Evolutionary conservation across 2,113 vertebrate genomes (phyloP).

Genomic region (Athene noctua): DNA sequence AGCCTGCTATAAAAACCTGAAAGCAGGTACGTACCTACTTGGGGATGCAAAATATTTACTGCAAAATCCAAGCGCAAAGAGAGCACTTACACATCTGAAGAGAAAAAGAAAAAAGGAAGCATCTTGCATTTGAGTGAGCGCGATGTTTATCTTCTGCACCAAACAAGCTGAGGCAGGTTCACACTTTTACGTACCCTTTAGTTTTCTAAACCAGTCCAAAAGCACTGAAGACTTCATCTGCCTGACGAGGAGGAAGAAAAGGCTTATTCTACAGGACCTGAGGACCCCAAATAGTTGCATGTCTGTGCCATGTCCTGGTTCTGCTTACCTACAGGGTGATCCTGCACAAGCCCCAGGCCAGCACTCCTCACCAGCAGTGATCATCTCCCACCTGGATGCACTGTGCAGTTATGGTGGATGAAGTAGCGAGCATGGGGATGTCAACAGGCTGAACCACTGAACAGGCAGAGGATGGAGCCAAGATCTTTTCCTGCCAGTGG

Average conservation of each 20-base stretch:
- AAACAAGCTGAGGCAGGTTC: conserved; percentile 20
- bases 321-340: not conserved
- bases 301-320: not conserved
- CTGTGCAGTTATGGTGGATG: no score
- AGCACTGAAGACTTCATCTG: not conserved
- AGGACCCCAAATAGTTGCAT: not conserved
- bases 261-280: no score
- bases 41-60: not conserved
- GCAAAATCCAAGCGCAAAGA: not conserved
- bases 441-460: not conserved
- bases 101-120: not conserved
- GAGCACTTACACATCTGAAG: not conserved
- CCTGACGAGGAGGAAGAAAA: not conserved
- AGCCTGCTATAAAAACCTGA: not conserved
- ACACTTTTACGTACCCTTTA: not conserved
- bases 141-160: conserved; percentile 23
- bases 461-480: rapidly evolving
- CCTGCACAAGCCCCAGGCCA: not conserved
- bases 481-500: not conserved
- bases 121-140: not conserved
- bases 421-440: rapidly evolving
- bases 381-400: rapidly evolving
- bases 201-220: not conserved
- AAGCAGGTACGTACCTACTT: not conserved
- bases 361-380: not conserved